phyloP scores from a whole-genome alignment of 2,797 vertebrate species.

The Takifugu ocellatus region DNA sequence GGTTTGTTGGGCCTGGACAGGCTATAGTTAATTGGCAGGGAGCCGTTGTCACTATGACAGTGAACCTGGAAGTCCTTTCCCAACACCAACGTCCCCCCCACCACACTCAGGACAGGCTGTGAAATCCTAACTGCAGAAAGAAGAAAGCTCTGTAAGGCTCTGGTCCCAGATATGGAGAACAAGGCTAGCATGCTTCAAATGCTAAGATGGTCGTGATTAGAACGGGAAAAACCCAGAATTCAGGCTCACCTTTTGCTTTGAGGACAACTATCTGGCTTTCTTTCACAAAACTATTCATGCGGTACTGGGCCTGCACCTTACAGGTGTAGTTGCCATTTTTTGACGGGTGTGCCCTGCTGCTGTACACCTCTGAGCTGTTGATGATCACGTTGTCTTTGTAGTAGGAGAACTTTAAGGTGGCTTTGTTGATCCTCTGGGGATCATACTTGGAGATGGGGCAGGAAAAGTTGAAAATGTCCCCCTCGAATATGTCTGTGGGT shows the following conservation, averaged over 20 bases:
- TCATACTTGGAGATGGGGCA: constrained; percentile 46
- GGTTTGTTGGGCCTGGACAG: constrained; percentile 9
- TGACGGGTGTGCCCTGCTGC: background rate
- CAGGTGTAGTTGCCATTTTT: constrained; percentile 70
- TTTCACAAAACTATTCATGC: constrained; percentile 28
- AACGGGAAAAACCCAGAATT: too few relatives aligned
- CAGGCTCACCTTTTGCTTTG: constrained; percentile 65
- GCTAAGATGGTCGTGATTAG: too few relatives aligned
- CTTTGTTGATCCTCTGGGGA: constrained; percentile 28
- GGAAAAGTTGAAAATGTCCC: constrained; percentile 35
- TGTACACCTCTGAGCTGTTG: background rate
- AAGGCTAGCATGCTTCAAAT: background rate
- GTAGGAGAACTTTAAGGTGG: constrained; percentile 44
- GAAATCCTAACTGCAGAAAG: constrained; percentile 65
- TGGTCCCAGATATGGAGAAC: background rate
- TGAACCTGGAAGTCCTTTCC: constrained; percentile 62
- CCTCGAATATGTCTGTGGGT: constrained; percentile 55
- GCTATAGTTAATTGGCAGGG: constrained; percentile 67
- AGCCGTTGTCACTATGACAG: constrained; percentile 64
- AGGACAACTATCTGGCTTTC: constrained; percentile 44
- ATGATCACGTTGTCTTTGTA: constrained; percentile 48
- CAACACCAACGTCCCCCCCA: constrained; percentile 58
- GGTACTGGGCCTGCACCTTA: constrained; percentile 1
- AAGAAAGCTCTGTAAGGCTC: background rate
- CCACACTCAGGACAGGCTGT: constrained; percentile 49